A percentile compares a stretch with the other conserved stretches of the same genome.
phyloP scores from a whole-genome alignment of 2,888 invertebrate genomes.

The Amphipyra tragopoginis region DNA sequence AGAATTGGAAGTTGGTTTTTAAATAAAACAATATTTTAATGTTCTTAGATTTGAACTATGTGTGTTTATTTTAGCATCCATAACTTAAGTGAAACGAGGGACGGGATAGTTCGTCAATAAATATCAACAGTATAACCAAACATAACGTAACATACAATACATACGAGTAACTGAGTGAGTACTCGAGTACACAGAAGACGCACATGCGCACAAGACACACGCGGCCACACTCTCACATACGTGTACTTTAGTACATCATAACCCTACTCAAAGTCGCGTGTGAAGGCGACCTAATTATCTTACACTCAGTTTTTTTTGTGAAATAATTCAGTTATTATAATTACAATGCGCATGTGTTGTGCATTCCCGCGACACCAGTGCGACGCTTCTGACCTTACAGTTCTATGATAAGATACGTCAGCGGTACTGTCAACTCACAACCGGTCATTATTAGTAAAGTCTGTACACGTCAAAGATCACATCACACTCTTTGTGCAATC shows the following conservation, averaged over 20 bases:
- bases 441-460: constrained; percentile 14
- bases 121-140: constrained; percentile 47
- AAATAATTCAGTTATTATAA: constrained; percentile 3
- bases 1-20: constrained; percentile 6
- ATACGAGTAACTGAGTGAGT: constrained; percentile 7
- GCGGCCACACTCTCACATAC: neutral
- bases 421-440: constrained; percentile 36
- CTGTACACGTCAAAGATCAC: constrained; percentile 1
- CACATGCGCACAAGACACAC: neutral
- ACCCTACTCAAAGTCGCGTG: neutral
- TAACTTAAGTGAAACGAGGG: constrained; percentile 82
- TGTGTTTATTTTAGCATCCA: constrained; percentile 78
- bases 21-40: constrained; percentile 55
- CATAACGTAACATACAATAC: constrained; percentile 29
- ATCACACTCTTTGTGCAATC: constrained; percentile 7
- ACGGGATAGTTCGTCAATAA: constrained; percentile 85
- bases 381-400: neutral
- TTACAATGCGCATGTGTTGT: constrained; percentile 1
- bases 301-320: neutral
- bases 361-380: neutral
- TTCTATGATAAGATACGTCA: neutral
- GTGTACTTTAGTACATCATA: neutral
- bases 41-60: constrained; percentile 71
- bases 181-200: constrained; percentile 7
- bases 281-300: neutral